Conservation (phyloP, 2,888 invertebrate species). For the Ctenicera cuprea region DNA sequence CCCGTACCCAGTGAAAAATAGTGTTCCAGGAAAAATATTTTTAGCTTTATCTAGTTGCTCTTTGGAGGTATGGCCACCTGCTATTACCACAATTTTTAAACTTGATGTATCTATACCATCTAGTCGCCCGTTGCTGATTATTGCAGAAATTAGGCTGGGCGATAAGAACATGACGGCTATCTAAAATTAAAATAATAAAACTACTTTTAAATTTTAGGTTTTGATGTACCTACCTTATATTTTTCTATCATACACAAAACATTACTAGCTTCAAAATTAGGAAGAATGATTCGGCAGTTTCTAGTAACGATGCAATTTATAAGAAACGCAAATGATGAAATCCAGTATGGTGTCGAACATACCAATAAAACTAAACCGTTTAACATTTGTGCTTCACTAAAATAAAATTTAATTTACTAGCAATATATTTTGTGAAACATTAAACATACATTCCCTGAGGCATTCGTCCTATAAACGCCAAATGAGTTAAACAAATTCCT, state of each 20-base stretch:
- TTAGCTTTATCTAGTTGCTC: background rate
- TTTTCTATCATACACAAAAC: background rate
- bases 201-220: background rate
- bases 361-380: conserved; percentile 20
- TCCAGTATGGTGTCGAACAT: conserved; percentile 63
- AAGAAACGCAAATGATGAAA: conserved; percentile 54
- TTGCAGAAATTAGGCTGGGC: background rate
- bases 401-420: background rate
- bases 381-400: background rate
- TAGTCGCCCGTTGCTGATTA: conserved; percentile 64
- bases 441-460: conserved; percentile 24
- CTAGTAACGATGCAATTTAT: background rate
- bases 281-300: background rate
- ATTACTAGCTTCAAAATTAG: background rate
- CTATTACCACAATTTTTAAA: conserved; percentile 57
- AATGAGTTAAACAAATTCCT: conserved; percentile 58
- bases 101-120: conserved; percentile 64
- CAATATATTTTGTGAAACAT: background rate
- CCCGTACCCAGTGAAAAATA: background rate
- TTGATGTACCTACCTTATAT: background rate
- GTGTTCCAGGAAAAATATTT: background rate
- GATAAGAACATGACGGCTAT: background rate
- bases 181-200: background rate
- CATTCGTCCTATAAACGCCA: conserved; percentile 12
- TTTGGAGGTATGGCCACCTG: background rate